phyloP scores from a whole-genome alignment of 2,113 vertebrate genomes.

The Orientallactaga bullata region DNA sequence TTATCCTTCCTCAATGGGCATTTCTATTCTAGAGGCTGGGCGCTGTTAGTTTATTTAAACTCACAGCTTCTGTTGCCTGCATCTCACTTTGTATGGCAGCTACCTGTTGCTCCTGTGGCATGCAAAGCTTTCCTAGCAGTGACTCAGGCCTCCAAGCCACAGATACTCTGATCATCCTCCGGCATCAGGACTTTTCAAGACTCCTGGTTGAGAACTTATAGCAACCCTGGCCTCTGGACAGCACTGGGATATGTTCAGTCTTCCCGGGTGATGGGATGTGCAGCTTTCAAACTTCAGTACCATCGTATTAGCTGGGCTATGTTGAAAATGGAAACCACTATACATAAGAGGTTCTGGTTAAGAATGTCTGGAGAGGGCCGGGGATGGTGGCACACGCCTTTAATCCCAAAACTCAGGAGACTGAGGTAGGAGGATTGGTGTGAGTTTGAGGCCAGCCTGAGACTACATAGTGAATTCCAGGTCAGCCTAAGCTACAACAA shows the following conservation, averaged over 20 bases:
- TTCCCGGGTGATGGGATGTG: background rate
- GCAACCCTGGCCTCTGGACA: background rate
- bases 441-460: no score
- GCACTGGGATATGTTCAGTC: background rate
- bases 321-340: no score
- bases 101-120: background rate
- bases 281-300: background rate
- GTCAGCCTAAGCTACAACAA: no score
- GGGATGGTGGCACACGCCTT: no score
- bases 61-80: background rate
- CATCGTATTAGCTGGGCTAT: rapidly evolving
- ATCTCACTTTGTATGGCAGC: rapidly evolving
- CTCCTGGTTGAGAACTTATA: background rate
- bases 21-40: background rate
- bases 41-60: no score
- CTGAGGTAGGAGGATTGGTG: no score
- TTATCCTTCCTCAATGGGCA: rapidly evolving
- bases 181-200: background rate
- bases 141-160: background rate
- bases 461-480: no score
- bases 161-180: background rate
- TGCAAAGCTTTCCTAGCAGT: background rate
- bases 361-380: no score
- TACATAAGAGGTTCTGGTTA: background rate
- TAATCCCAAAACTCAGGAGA: no score